Percentiles rank a stretch among this genome's conserved stretches.
Conservation (phyloP, 2,113 vertebrate genomes). For the Antechinus flavipes region DNA sequence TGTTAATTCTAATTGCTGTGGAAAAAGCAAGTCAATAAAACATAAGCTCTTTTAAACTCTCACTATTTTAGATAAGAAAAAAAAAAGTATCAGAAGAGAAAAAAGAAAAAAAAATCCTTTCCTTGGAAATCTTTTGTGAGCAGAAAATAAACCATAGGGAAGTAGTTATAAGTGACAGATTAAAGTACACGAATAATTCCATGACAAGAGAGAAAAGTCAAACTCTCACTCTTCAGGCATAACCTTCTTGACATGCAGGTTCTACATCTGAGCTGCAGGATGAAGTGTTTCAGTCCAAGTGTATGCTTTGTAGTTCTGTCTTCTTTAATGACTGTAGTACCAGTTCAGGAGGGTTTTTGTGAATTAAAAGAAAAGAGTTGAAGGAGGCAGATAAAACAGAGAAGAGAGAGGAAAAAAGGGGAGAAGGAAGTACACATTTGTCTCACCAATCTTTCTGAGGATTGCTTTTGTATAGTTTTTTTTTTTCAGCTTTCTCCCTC, state of each 20-base stretch:
- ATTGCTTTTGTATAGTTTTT: not conserved
- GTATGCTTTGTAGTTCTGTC: conserved; percentile 56
- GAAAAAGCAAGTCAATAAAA: not conserved
- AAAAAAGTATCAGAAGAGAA: not conserved
- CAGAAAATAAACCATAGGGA: not conserved
- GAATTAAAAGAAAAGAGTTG: conserved; percentile 8
- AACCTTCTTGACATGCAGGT: conserved; percentile 11
- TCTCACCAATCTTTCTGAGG: not conserved
- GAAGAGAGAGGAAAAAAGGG: not conserved
- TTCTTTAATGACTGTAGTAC: conserved; percentile 69
- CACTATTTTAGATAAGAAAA: not conserved
- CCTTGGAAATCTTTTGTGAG: conserved; percentile 4
- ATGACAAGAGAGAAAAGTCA: not conserved
- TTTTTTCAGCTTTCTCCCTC: not conserved
- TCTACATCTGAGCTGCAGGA: conserved; percentile 33
- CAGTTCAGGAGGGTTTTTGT: conserved; percentile 51
- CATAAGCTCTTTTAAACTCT: not conserved
- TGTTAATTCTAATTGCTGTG: not conserved
- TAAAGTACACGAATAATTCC: conserved; percentile 52
- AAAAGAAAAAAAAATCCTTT: not conserved
- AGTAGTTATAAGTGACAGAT: conserved; percentile 3
- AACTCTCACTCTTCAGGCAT: conserved; percentile 54
- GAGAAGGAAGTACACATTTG: not conserved
- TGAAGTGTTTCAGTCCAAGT: conserved; percentile 19
- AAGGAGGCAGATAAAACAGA: not conserved